Evolutionary conservation across 2,888 invertebrate genomes (phyloP).

Genomic region (Escarpia spicata): DNA sequence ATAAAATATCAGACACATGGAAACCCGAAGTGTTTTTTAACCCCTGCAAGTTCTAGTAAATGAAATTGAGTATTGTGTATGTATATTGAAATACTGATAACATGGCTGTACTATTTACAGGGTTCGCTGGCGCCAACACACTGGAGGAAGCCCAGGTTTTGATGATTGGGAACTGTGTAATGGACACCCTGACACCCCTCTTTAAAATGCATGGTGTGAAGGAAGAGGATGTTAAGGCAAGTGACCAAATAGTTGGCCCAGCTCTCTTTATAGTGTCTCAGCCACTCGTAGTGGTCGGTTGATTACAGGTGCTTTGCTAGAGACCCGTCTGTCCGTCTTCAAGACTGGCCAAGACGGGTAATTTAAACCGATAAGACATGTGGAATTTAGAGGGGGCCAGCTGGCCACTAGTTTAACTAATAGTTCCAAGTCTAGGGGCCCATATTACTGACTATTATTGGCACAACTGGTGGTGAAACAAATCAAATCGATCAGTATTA

Average conservation of each 20-base stretch:
- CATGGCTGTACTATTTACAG: constrained; percentile 19
- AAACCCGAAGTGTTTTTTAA: neutral
- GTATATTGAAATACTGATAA: neutral
- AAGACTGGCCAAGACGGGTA: no score
- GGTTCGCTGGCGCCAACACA: constrained; percentile 41
- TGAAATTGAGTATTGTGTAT: neutral
- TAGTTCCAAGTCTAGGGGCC: no score
- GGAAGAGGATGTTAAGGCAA: neutral
- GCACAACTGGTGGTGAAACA: no score
- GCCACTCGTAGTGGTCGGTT: neutral
- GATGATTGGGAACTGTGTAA: constrained; percentile 42
- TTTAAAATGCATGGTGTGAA: neutral
- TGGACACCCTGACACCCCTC: constrained; percentile 38
- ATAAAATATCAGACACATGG: no score
- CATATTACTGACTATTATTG: no score
- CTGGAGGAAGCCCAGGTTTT: constrained; percentile 43
- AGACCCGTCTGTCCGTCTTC: no score
- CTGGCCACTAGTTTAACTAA: no score
- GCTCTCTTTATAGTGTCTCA: neutral
- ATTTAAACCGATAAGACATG: no score
- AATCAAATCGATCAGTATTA: no score
- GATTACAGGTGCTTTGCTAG: no score
- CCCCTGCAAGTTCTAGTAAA: neutral
- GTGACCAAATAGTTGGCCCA: neutral
- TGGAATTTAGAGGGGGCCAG: no score